Base-by-base conservation (phyloP, 2,113 vertebrate species). In the Willisornis vidua region DNA sequence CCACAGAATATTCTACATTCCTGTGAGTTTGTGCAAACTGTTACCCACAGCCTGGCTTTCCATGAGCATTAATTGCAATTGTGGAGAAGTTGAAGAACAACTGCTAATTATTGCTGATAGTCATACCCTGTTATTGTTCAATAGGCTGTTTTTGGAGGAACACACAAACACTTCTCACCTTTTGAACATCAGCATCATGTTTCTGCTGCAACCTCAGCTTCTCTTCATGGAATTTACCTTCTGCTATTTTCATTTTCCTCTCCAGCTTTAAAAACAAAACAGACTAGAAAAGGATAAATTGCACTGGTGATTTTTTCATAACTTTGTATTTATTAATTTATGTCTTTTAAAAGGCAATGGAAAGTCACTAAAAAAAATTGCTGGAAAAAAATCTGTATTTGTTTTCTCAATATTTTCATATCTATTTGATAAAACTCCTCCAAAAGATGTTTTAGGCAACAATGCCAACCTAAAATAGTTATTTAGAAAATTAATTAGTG, bases 151-250 rank as follows among this genome's bases (percentile, higher is more conserved):
- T 75, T 71, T 18, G 35, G 51, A 14, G 85, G 62, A 59, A 59
- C 81, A n/a, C 2, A 48, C 17, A 54, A 85, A 76, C 5, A 24
- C 20, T 77, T 35, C 88, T 75, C 97, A 99, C 99, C 98, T 99
- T 99, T 93, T 99, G 99, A 75, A 99, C 98, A 91, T 99, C 99
- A 61, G 94, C 90, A 81, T 99, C 99, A 0, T 99, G 99, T 85
- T 98, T 99, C 97, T 99, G 99, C 86, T 99, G 99, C 82, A 99
- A 95, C 90, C 97, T 98, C 88, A 99, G 98, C 72, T 98, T 99
- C 93, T 99, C 99, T 96, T 99, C 99, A 75, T 99, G 99, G 97
- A 98, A 98, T 95, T 98, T 98, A 62, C 98, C 98, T 98, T 99
- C 99, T 89, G 98, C 96, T 62, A 99, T 96, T 97, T 99, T 99